Evolutionary conservation across 53 echinoderm and acorn worm species (phyloP), one percentile per base, ranked within the genome.

Genomic region (Zoroaster sp.): DNA sequence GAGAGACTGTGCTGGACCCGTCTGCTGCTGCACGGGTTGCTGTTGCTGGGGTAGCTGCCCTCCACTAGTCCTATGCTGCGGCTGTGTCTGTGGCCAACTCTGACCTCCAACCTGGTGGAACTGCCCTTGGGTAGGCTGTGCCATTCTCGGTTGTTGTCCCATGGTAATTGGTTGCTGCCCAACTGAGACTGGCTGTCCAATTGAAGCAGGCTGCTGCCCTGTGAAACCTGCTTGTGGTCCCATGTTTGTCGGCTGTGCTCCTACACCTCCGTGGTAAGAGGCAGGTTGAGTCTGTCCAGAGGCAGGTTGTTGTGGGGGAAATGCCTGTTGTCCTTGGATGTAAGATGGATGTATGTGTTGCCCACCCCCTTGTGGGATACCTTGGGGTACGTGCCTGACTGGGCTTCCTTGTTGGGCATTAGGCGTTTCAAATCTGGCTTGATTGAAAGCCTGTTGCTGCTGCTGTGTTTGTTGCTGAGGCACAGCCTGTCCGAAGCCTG

Each of bases 391-490:
- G 7, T 83, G 34, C 38, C 77, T 40, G 77, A 72, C 44, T 59
- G 87, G 87, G 53, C 87, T 77, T 35, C 87, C 87, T 68, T 90
- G 83, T 45, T 83, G 88, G 20, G 65, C 11, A 32, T 46, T 74
- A n/a, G 88, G 67, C 17, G 73, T 25, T 65, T 81, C 36, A 74
- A 75, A 89, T 20, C 55, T 25, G 83, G 91, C 51, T 40, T 86
- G 91, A 63, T 39, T 86, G 32, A 87, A 77, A 21, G 86, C 66
- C 21, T 46, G 91, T 44, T 94, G 94, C 34, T 88, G 88, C n/a
- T 46, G 67, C 59, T 78, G 86, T 14, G 54, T 77, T 66, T 87
- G 85, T 18, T 30, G 88, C 55, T 71, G 72, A 14, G 78, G 89
- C n/a, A 46, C 30, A 15, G 43, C 34, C 18, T 90, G 85, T 66